These are phyloP conservation scores for Erpetoichthys calabaricus DNA, from an alignment of 2,797 vertebrate genomes.

Conservation along the genomic window DNA sequence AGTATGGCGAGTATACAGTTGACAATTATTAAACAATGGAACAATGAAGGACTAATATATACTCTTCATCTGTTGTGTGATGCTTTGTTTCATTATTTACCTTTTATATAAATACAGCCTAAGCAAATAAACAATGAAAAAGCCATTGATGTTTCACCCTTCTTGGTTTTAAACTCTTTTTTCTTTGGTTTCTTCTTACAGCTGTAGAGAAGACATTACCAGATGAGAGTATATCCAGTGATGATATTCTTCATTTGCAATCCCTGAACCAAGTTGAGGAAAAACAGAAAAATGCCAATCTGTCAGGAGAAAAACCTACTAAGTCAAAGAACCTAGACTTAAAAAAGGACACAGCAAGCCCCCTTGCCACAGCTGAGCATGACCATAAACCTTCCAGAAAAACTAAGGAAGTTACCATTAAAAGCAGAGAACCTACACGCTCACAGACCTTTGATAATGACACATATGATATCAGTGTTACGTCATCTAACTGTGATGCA, in stretches of 20 bases:
- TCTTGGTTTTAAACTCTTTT: too few relatives aligned
- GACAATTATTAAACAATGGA: too few relatives aligned
- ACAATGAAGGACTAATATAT: too few relatives aligned
- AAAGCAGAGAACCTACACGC: slow-evolving; percentile 23
- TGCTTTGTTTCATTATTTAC: too few relatives aligned
- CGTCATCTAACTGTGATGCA: neutral
- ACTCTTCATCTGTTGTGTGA: too few relatives aligned
- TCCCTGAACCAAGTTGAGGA: neutral
- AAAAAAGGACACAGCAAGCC: neutral
- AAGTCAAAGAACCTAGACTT: neutral
- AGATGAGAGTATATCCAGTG: too few relatives aligned
- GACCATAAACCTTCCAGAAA: slow-evolving; percentile 16
- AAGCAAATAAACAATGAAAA: too few relatives aligned
- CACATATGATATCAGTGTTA: slow-evolving; percentile 6
- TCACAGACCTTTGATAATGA: slow-evolving; percentile 27
- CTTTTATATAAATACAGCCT: too few relatives aligned
- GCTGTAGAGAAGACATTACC: too few relatives aligned
- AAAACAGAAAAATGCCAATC: neutral
- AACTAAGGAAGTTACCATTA: slow-evolving; percentile 25
- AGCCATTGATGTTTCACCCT: too few relatives aligned
- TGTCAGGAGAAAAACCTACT: neutral
- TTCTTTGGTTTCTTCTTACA: too few relatives aligned
- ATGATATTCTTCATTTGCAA: neutral
- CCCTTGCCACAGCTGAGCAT: slow-evolving; percentile 1
- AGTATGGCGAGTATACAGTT: too few relatives aligned